Evolutionary conservation across 2,888 invertebrate species (phyloP).

Genomic region (Aquatica leii): DNA sequence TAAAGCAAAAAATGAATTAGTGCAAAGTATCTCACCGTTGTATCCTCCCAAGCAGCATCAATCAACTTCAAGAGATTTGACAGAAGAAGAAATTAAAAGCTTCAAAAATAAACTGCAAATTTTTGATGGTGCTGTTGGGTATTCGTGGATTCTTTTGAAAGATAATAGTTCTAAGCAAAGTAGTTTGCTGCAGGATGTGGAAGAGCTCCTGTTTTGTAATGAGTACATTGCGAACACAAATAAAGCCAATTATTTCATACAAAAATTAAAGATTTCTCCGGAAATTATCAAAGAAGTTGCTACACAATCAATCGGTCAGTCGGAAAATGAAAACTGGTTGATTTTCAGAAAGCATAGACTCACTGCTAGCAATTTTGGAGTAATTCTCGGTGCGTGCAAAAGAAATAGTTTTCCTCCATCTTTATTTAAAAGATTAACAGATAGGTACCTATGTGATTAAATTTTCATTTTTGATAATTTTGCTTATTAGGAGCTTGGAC

Average conservation of each 20-base stretch:
- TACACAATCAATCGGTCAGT: background rate
- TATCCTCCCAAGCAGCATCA: background rate
- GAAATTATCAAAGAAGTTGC: background rate
- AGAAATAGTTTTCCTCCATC: slow-evolving; percentile 21
- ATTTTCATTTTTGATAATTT: background rate
- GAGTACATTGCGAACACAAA: background rate
- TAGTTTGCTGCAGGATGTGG: background rate
- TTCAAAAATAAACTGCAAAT: background rate
- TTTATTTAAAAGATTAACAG: slow-evolving; percentile 18
- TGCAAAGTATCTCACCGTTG: background rate
- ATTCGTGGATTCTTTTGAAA: background rate
- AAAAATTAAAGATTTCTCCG: background rate
- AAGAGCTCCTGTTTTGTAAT: background rate
- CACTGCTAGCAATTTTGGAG: slow-evolving; percentile 22
- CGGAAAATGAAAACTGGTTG: slow-evolving; percentile 12
- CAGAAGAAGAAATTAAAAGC: background rate
- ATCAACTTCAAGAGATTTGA: background rate
- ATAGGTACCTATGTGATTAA: background rate
- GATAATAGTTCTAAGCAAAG: slow-evolving; percentile 2
- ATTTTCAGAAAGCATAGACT: slow-evolving; percentile 11
- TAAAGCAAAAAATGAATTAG: background rate
- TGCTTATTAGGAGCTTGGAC: background rate
- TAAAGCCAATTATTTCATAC: background rate
- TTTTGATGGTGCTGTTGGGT: background rate
- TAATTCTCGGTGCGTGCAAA: slow-evolving; percentile 2